Evolutionary conservation across 2,888 invertebrate genomes (phyloP).

Genomic region (Eurytoma adleriae): DNA sequence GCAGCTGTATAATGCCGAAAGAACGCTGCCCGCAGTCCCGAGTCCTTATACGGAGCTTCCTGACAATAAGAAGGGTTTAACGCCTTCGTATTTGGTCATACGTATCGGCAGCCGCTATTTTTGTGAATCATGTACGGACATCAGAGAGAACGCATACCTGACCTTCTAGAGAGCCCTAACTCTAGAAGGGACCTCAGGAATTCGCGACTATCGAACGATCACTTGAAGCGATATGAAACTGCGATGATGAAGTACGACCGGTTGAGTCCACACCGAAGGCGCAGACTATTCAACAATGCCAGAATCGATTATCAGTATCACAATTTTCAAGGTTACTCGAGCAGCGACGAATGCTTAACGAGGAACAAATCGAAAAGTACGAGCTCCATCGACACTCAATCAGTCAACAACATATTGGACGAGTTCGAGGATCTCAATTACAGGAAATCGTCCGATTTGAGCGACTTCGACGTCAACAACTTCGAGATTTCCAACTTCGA

Average conservation of each 20-base stretch:
- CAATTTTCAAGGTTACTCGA: slow-evolving; percentile 63
- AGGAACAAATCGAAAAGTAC: slow-evolving; percentile 69
- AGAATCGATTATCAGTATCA: slow-evolving; percentile 58
- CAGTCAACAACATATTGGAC: slow-evolving; percentile 71
- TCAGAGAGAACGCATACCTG: slow-evolving; percentile 40
- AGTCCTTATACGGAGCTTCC: slow-evolving; percentile 38
- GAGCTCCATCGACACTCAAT: slow-evolving; percentile 70
- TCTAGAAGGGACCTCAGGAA: slow-evolving; percentile 32
- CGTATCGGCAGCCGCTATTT: no score
- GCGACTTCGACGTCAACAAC: slow-evolving; percentile 66
- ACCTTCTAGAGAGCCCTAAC: slow-evolving; percentile 45
- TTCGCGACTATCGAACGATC: slow-evolving; percentile 56
- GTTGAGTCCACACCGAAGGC: slow-evolving; percentile 56
- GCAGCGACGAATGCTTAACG: slow-evolving; percentile 67
- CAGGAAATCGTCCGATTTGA: slow-evolving; percentile 67
- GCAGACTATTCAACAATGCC: slow-evolving; percentile 58
- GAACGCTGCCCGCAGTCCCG: slow-evolving; percentile 16
- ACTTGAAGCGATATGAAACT: slow-evolving; percentile 63
- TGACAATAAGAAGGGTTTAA: neutral
- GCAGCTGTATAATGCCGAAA: slow-evolving; percentile 41
- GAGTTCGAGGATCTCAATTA: slow-evolving; percentile 70
- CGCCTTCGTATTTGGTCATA: no score
- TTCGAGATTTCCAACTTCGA: slow-evolving; percentile 66
- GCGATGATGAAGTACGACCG: slow-evolving; percentile 64
- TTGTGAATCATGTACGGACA: slow-evolving; percentile 42